Conservation (phyloP, 2,797 vertebrate genomes). For the Syndactyla subalaris region DNA sequence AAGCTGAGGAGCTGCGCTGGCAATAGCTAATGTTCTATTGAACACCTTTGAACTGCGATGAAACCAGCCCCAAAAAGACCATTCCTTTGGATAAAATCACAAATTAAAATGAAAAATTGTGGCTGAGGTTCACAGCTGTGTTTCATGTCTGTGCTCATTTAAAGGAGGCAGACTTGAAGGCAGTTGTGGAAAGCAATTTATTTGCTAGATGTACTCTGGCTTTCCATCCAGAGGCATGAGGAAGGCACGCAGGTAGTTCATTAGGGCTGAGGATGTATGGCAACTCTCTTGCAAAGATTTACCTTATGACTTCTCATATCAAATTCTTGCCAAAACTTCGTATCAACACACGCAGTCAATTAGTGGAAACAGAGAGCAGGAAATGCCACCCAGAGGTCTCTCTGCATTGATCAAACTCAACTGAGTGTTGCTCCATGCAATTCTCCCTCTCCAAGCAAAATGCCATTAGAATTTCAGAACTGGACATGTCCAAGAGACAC, state of each 20-base stretch:
- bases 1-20: neutral
- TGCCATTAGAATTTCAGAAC: slow-evolving; percentile 1
- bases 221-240: neutral
- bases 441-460: neutral
- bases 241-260: neutral
- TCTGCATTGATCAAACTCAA: slow-evolving; percentile 7
- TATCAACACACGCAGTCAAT: neutral
- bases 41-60: neutral
- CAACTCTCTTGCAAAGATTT: neutral
- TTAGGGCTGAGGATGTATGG: neutral
- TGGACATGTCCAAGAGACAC: neutral
- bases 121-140: neutral
- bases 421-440: rapidly evolving
- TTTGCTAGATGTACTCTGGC: neutral
- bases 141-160: neutral
- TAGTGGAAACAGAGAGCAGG: neutral
- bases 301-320: neutral
- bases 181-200: neutral
- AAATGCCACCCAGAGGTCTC: neutral
- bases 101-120: slow-evolving; percentile 1
- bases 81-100: neutral
- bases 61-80: neutral
- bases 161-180: neutral
- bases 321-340: slow-evolving; percentile 11
- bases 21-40: neutral